These are phyloP conservation scores for Drosophila navojoa DNA, from an alignment of 1,140 invertebrate species.

Conservation along the genomic window DNA sequence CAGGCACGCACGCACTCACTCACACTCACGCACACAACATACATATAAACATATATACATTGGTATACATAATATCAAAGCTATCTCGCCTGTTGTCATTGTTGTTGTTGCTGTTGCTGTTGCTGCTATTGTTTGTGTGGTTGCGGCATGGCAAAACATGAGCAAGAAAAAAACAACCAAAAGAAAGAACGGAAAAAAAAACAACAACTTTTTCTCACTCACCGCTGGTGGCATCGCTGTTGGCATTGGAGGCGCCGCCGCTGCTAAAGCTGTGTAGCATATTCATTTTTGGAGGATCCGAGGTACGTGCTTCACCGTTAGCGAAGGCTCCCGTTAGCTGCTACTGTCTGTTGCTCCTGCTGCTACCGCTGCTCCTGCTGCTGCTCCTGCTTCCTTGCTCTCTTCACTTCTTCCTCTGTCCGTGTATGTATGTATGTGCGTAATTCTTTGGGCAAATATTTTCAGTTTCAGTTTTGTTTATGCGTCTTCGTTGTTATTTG, in stretches of 20 bases:
- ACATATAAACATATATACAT: slow-evolving; percentile 9
- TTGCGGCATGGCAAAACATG: slow-evolving; percentile 5
- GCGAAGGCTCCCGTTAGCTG: slow-evolving; percentile 10
- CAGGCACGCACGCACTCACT: slow-evolving; percentile 26
- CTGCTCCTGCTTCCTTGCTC: slow-evolving; percentile 9
- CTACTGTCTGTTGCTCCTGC: slow-evolving; percentile 7
- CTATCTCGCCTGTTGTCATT: slow-evolving; percentile 39
- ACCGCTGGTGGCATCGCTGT: slow-evolving; percentile 72
- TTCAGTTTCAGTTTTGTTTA: slow-evolving; percentile 54
- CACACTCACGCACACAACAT: background rate
- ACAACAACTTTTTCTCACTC: slow-evolving; percentile 62
- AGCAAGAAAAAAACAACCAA: background rate
- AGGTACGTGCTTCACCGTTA: slow-evolving; percentile 24
- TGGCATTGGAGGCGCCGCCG: slow-evolving; percentile 61
- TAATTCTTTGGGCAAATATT: slow-evolving; percentile 58
- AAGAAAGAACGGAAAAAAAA: background rate
- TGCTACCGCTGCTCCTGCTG: background rate
- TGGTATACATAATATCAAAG: slow-evolving; percentile 16
- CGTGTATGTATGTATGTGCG: slow-evolving; percentile 14
- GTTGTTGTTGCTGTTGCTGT: slow-evolving; percentile 40
- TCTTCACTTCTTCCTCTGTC: slow-evolving; percentile 12
- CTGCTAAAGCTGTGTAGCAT: slow-evolving; percentile 80
- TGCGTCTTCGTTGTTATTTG: slow-evolving; percentile 35
- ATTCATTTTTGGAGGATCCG: slow-evolving; percentile 58
- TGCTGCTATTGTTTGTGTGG: background rate